phyloP scores from a whole-genome alignment of 2,888 invertebrate species.

The Ceramica pisi region DNA sequence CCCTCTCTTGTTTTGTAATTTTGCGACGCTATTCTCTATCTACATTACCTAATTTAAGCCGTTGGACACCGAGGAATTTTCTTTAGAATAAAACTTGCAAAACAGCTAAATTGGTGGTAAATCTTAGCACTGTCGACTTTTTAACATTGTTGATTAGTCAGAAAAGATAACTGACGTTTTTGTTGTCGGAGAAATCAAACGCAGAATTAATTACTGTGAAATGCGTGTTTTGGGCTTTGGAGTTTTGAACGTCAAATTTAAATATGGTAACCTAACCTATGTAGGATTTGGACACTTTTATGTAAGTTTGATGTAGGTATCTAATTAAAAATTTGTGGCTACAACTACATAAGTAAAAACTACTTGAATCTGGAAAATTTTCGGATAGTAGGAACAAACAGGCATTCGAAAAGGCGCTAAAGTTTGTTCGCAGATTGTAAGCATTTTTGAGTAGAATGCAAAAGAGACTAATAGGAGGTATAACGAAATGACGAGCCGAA shows the following conservation, averaged over 20 bases:
- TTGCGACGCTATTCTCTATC: conserved; percentile 77
- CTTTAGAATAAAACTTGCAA: conserved; percentile 56
- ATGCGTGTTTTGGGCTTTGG: not conserved
- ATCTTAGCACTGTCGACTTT: conserved; percentile 55
- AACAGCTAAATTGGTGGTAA: conserved; percentile 44
- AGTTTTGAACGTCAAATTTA: not conserved
- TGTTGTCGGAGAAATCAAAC: conserved; percentile 8
- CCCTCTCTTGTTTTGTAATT: conserved; percentile 84
- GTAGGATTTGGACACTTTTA: not conserved
- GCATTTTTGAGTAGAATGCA: conserved; percentile 25
- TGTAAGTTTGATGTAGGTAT: not conserved
- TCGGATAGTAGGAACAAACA: not conserved
- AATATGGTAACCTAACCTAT: not conserved
- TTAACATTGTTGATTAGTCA: conserved; percentile 41
- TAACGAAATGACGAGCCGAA: conserved; percentile 69
- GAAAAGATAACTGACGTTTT: conserved; percentile 25
- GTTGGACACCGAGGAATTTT: conserved; percentile 74
- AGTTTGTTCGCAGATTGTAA: not conserved
- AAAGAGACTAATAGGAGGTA: conserved; percentile 40
- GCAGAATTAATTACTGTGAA: conserved; percentile 3
- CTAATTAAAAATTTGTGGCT: not conserved
- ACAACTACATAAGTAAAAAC: not conserved
- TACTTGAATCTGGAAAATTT: not conserved
- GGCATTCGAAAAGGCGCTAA: not conserved
- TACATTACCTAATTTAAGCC: conserved; percentile 79